A percentile compares a stretch with the other conserved stretches of the same genome.
Conservation (phyloP, 1,140 invertebrate genomes). For the Homalodisca vitripennis region DNA sequence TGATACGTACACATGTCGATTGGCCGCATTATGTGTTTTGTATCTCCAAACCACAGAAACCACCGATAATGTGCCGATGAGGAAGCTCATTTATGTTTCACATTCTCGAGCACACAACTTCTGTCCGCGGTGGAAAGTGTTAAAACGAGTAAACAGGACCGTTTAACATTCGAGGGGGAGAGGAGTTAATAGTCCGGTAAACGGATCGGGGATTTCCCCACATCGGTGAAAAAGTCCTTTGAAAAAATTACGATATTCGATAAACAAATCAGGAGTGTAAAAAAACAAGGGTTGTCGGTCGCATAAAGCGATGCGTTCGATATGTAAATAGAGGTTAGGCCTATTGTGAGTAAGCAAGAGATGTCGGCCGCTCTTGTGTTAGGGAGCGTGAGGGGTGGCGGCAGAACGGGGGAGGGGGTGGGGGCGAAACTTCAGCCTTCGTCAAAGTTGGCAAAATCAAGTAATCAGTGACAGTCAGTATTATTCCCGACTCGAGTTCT, state of each 20-base stretch:
- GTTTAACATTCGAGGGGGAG: no score
- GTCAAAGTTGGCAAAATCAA: constrained; percentile 25
- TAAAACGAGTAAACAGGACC: no score
- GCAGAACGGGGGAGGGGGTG: not conserved
- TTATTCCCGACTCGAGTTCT: constrained; percentile 24
- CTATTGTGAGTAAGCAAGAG: constrained; percentile 8
- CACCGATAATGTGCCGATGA: no score
- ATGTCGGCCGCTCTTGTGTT: not conserved
- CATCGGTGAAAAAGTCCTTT: constrained; percentile 5
- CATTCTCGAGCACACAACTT: no score
- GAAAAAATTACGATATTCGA: constrained; percentile 1
- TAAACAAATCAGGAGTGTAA: constrained; percentile 12
- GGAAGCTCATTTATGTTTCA: no score
- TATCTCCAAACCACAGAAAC: no score
- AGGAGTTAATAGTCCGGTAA: not conserved
- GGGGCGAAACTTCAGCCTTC: constrained; percentile 19
- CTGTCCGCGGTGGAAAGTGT: no score
- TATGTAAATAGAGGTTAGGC: constrained; percentile 27
- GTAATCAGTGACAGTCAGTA: constrained; percentile 27
- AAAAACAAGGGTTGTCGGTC: constrained; percentile 17
- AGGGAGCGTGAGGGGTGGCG: not conserved
- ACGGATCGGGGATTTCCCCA: not conserved
- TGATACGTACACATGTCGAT: no score
- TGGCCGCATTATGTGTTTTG: no score
- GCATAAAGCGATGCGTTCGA: constrained; percentile 20